These are phyloP conservation scores for Whitmania pigra DNA, from an alignment of 1,140 invertebrate species.

Conservation along the genomic window DNA sequence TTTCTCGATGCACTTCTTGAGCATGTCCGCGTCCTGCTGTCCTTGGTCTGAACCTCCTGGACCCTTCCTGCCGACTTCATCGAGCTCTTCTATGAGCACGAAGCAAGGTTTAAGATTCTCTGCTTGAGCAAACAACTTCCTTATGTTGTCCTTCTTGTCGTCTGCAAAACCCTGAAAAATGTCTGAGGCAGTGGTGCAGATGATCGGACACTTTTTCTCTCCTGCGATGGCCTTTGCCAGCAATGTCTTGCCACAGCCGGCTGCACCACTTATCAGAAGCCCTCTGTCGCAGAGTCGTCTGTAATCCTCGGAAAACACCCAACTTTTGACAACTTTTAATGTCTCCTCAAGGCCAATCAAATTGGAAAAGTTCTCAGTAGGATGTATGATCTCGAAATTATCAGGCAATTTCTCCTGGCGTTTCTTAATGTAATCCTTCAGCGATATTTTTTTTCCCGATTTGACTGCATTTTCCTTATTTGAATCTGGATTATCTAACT, in stretches of 20 bases:
- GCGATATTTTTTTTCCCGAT: too few species aligned
- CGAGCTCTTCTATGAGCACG: not conserved
- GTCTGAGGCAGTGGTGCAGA: not conserved
- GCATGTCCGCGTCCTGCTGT: not conserved
- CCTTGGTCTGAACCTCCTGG: not conserved
- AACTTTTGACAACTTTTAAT: too few species aligned
- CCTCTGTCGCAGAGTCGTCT: not conserved
- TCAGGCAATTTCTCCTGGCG: too few species aligned
- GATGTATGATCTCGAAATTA: too few species aligned
- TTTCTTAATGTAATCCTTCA: too few species aligned
- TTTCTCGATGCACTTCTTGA: not conserved
- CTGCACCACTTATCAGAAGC: not conserved
- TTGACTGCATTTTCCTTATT: too few species aligned
- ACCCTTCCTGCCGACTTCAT: not conserved
- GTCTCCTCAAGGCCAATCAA: too few species aligned
- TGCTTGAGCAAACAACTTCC: conserved; percentile 3
- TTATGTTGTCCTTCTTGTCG: not conserved
- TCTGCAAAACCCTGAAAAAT: not conserved
- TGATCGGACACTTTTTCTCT: not conserved
- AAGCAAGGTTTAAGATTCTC: not conserved
- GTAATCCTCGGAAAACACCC: too few species aligned
- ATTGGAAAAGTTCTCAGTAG: too few species aligned
- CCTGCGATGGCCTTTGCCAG: not conserved
- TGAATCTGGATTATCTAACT: too few species aligned
- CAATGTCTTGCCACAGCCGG: not conserved